These are phyloP conservation scores for Trididemnum miniatum DNA, from an alignment of 23 tunicate genomes.

Conservation along the genomic window DNA sequence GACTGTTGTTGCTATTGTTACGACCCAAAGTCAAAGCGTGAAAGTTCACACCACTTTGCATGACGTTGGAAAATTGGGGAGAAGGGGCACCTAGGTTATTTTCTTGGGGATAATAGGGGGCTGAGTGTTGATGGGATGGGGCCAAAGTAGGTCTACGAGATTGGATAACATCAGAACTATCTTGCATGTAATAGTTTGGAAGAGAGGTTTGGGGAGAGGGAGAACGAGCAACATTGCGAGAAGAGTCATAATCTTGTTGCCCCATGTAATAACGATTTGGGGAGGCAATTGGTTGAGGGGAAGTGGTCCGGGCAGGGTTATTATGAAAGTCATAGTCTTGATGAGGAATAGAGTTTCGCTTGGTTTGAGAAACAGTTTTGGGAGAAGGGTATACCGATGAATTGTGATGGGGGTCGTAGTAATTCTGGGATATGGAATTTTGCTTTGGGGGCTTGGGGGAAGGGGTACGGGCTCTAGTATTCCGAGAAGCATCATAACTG, in stretches of 20 bases:
- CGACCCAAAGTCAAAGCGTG: conserved; percentile 51
- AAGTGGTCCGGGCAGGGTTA: neutral
- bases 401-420: no score
- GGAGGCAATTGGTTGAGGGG: neutral
- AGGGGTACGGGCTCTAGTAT: no score
- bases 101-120: neutral
- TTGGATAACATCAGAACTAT: no score
- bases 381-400: no score
- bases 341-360: no score
- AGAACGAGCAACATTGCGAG: neutral
- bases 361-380: no score
- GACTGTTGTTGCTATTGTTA: conserved; percentile 46
- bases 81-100: neutral
- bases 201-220: neutral
- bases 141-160: no score
- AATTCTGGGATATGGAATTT: no score
- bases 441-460: no score
- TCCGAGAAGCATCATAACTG: no score
- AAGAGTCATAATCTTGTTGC: no score
- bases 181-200: neutral
- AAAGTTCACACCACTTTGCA: conserved; percentile 7
- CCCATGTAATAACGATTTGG: neutral
- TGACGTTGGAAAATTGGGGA: conserved; percentile 9
- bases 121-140: neutral
- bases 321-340: no score